phyloP scores from a whole-genome alignment of 2,113 vertebrate genomes.

The Pangasianodon hypophthalmus region DNA sequence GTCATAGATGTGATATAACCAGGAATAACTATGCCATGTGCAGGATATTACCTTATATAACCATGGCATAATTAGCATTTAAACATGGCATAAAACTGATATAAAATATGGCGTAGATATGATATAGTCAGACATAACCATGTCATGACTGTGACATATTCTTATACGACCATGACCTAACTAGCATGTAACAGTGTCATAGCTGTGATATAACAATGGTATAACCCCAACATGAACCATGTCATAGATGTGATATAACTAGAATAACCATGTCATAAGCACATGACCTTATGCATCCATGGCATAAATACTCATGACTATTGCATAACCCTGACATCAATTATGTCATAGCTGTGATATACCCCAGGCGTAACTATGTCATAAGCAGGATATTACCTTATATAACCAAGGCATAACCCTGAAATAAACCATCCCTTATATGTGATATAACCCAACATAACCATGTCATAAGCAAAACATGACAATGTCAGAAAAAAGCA shows the following conservation, averaged over 20 bases:
- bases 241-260: background rate
- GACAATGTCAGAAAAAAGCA: background rate
- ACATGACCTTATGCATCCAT: background rate
- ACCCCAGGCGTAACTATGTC: background rate
- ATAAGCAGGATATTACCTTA: background rate
- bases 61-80: background rate
- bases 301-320: background rate
- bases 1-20: constrained; percentile 27
- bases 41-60: background rate
- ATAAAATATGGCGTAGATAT: background rate
- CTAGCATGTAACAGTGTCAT: background rate
- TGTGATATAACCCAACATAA: background rate
- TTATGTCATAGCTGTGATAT: constrained; percentile 19
- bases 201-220: background rate
- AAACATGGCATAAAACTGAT: background rate
- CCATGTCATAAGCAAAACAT: background rate
- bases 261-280: constrained; percentile 10
- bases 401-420: background rate
- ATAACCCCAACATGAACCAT: background rate
- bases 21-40: background rate
- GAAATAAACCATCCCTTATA: background rate
- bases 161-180: background rate
- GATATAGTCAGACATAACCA: background rate
- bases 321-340: constrained; percentile 12
- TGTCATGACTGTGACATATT: background rate